phyloP scores from a whole-genome alignment of 2,113 vertebrate genomes.

The Anguilla japonica region DNA sequence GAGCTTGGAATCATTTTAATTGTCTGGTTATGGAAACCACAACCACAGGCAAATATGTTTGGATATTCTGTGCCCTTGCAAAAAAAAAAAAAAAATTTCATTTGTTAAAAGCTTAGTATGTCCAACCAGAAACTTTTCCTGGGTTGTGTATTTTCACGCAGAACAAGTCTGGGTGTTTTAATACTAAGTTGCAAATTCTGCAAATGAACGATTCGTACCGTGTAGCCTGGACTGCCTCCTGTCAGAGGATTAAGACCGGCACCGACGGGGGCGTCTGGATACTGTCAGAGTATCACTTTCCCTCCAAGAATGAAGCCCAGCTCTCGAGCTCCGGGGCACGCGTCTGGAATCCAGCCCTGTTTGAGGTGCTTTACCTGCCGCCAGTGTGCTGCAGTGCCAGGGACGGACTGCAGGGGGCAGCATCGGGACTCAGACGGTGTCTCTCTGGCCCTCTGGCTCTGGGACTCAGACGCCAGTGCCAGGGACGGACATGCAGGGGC shows the following conservation, averaged over 20 bases:
- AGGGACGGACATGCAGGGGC: too few species aligned
- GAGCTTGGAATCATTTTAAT: too few species aligned
- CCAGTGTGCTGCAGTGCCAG: not conserved
- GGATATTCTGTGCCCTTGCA: too few species aligned
- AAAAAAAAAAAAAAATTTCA: too few species aligned
- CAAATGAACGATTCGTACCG: not conserved
- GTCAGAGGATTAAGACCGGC: not conserved
- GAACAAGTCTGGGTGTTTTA: not conserved
- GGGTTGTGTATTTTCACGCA: not conserved
- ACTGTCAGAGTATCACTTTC: conserved; percentile 18
- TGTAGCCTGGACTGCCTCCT: not conserved
- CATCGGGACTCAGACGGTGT: not conserved
- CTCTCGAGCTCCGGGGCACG: not conserved
- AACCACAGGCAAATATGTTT: too few species aligned
- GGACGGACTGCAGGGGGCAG: not conserved
- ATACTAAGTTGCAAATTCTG: not conserved
- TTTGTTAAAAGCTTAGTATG: too few species aligned
- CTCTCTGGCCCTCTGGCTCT: too few species aligned
- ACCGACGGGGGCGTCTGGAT: not conserved
- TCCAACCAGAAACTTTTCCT: not conserved
- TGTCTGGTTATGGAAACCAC: too few species aligned
- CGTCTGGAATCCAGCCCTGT: not conserved
- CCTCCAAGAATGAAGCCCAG: not conserved
- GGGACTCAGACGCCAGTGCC: too few species aligned
- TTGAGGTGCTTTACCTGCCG: not conserved